A percentile compares a stretch with the other conserved stretches of the same genome.
phyloP scores from a whole-genome alignment of 2,888 invertebrate genomes.

The Eugnorisma glareosa region DNA sequence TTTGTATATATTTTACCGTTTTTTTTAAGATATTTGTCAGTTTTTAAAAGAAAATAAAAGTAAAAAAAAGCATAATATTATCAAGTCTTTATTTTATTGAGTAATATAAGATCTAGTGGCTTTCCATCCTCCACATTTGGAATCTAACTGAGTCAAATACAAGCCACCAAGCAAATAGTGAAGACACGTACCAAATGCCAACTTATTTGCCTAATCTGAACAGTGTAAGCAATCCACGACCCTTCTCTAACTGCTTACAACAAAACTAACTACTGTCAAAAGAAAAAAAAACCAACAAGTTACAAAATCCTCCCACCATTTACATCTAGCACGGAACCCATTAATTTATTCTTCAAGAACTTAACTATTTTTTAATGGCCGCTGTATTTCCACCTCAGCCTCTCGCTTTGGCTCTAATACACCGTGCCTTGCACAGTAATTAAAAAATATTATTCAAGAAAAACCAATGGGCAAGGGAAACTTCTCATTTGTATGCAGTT shows the following conservation, averaged over 20 bases:
- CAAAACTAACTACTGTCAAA: slow-evolving; percentile 11
- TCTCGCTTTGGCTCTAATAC: slow-evolving; percentile 73
- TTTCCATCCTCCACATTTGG: no score
- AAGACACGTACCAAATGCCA: not conserved
- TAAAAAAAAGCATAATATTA: no score
- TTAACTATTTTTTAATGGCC: slow-evolving; percentile 70
- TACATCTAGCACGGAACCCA: slow-evolving; percentile 64
- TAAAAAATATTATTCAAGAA: slow-evolving; percentile 71
- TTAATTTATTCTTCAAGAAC: slow-evolving; percentile 63
- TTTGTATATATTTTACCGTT: no score
- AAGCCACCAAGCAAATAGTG: not conserved
- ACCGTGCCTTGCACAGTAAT: slow-evolving; percentile 73
- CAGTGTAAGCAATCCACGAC: not conserved
- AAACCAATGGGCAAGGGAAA: slow-evolving; percentile 53
- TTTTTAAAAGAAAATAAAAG: no score
- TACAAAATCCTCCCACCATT: slow-evolving; percentile 22
- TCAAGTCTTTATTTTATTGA: no score
- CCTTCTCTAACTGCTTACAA: not conserved
- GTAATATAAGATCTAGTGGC: no score
- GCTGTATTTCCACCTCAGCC: slow-evolving; percentile 70
- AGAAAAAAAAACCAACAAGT: slow-evolving; percentile 11
- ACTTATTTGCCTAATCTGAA: not conserved
- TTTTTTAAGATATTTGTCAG: no score
- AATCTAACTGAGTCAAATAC: not conserved
- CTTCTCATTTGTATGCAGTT: slow-evolving; percentile 43